Conservation (phyloP, 1,140 invertebrate species). For the Pissodes strobi region DNA sequence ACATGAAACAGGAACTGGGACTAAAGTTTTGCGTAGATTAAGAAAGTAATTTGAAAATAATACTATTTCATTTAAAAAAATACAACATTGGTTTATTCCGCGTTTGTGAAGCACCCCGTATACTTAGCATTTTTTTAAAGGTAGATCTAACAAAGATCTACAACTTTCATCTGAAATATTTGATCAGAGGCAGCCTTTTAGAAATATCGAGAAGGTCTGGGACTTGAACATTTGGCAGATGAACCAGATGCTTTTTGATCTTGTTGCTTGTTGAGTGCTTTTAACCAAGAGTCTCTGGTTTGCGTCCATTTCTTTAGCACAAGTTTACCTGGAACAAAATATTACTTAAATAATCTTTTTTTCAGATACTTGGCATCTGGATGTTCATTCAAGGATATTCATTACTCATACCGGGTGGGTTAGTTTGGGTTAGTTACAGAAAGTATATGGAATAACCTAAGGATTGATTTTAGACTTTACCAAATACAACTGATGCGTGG, state of each 20-base stretch:
- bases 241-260: background rate
- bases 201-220: no score
- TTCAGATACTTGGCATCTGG: slow-evolving; percentile 44
- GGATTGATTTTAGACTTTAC: background rate
- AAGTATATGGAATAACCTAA: slow-evolving; percentile 5
- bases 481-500: slow-evolving; percentile 7
- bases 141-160: no score
- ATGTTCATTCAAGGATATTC: slow-evolving; percentile 43
- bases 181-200: no score
- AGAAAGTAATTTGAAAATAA: no score
- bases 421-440: background rate
- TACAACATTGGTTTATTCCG: no score
- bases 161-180: no score
- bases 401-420: slow-evolving; percentile 30
- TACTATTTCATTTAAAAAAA: no score
- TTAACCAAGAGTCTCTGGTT: background rate
- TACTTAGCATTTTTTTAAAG: no score
- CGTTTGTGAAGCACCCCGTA: no score
- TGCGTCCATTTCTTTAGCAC: no score
- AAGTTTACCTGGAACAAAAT: background rate
- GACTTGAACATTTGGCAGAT: background rate
- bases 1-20: no score
- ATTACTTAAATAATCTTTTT: slow-evolving; percentile 9
- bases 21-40: no score
- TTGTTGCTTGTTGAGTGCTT: background rate